These are phyloP conservation scores for Clostera curtula DNA, from an alignment of 2,888 invertebrate genomes.

Conservation along the genomic window DNA sequence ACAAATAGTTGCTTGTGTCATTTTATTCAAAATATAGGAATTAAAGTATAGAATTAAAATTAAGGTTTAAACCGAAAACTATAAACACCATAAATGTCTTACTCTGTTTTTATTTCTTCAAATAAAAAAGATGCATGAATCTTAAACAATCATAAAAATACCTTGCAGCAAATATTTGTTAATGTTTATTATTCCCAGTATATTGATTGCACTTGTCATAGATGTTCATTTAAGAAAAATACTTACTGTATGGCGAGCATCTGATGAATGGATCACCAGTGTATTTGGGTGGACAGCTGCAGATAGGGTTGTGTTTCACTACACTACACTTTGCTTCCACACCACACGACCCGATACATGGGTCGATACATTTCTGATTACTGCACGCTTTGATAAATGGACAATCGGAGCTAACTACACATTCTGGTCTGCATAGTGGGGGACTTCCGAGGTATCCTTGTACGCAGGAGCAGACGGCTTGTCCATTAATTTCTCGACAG, in stretches of 20 bases:
- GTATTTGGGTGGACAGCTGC: constrained; percentile 79
- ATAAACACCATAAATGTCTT: too few relatives aligned
- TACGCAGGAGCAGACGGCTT: constrained; percentile 84
- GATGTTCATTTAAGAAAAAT: background rate
- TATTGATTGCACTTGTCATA: too few relatives aligned
- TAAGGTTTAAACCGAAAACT: too few relatives aligned
- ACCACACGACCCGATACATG: constrained; percentile 85
- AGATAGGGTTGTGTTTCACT: constrained; percentile 85
- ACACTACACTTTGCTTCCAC: constrained; percentile 82
- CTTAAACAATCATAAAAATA: too few relatives aligned
- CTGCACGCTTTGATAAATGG: constrained; percentile 81
- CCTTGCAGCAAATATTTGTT: too few relatives aligned
- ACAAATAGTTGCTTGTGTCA: background rate
- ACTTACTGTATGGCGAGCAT: constrained; percentile 71
- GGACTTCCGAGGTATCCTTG: constrained; percentile 81
- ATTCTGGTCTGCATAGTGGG: constrained; percentile 85
- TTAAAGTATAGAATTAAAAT: background rate
- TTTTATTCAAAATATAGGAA: background rate
- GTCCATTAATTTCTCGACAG: constrained; percentile 78
- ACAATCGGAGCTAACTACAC: constrained; percentile 84
- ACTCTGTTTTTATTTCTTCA: too few relatives aligned
- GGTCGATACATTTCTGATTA: constrained; percentile 84
- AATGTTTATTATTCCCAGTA: too few relatives aligned
- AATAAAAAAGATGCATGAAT: too few relatives aligned
- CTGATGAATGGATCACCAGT: constrained; percentile 86